Evolutionary conservation across 35 echinoderm and acorn worm genomes (phyloP), one percentile per base, ranked within the genome.

Genomic region (Stichopus chloronotus): DNA sequence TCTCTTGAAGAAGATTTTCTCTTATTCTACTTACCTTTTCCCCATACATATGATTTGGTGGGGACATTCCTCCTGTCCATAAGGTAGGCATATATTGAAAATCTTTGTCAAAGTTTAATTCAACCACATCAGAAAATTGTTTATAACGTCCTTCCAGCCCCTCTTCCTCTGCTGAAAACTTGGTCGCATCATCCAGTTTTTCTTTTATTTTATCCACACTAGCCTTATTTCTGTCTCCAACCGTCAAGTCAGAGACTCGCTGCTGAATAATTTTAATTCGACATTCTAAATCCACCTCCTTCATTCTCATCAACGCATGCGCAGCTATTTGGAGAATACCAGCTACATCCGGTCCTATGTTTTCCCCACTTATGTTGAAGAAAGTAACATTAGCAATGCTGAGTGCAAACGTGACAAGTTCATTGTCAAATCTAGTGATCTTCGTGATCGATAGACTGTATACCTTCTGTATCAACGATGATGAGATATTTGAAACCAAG

Each of bases 401-500:
- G 5, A 88, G 13, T 63, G 87, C 59, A n/a, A 88, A 88, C 0
- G 87, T 88, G 21, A 54, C 87, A 22, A 88, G 52, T 69, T 88
- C 59, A 69, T 88, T 88, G 25, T 88, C 87, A 69, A 65, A 65
- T 8, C 20, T 5, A 54, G n/a, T 12, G 30, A 43, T 71, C 87
- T 56, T 84, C 81, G 53, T 84, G 81, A 6, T 94, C 85, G 9
- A 71, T 85, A 19, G 92, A 63, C 14, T 76, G 13, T 55, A 94
- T 54, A 59, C 92, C 92, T 54, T 94, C 92, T 59, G 84, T 94
- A 72, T 94, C 92, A 58, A 94, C 86, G 56, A 94, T 59, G 22
- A 94, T 53, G 1, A 94, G n/a, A 72, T 89, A 94, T 58, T 94
- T 54, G 86, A 77, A 94, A 52, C 86, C 86, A 12, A 88, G 65